Evolutionary conservation across 1,140 invertebrate genomes (phyloP).

Genomic region (Cotesia vestalis): DNA sequence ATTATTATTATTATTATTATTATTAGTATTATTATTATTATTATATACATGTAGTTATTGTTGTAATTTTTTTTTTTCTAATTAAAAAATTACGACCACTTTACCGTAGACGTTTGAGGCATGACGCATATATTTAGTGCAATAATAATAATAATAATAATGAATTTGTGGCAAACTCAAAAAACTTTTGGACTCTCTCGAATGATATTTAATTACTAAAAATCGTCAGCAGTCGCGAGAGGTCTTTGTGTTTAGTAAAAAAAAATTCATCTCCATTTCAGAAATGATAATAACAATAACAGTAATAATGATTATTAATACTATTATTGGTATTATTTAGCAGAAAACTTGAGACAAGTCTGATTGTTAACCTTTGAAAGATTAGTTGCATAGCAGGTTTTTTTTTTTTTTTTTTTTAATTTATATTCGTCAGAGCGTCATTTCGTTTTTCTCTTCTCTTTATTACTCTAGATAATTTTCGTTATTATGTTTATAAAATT

Average conservation of each 20-base stretch:
- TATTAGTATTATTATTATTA: background rate
- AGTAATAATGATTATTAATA: background rate
- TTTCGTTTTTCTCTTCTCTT: no score
- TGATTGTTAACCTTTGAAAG: background rate
- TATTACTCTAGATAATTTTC: no score
- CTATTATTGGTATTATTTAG: no score
- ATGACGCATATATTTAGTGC: background rate
- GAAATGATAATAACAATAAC: background rate
- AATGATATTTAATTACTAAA: conserved; percentile 2
- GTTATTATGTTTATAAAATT: no score
- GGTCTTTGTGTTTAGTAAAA: background rate
- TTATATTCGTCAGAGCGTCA: background rate
- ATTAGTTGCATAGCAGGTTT: background rate
- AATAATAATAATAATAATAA: background rate
- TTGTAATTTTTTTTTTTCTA: background rate
- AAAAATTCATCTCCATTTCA: background rate
- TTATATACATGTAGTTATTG: background rate
- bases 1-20: background rate
- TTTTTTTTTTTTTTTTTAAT: background rate
- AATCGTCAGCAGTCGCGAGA: conserved; percentile 24
- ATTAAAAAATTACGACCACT: background rate
- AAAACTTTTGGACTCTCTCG: conserved; percentile 8
- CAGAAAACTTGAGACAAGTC: no score
- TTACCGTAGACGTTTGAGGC: background rate
- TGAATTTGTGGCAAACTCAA: background rate